Base-by-base conservation (phyloP, 1,140 invertebrate genomes). In the Diorhabda elongata region DNA sequence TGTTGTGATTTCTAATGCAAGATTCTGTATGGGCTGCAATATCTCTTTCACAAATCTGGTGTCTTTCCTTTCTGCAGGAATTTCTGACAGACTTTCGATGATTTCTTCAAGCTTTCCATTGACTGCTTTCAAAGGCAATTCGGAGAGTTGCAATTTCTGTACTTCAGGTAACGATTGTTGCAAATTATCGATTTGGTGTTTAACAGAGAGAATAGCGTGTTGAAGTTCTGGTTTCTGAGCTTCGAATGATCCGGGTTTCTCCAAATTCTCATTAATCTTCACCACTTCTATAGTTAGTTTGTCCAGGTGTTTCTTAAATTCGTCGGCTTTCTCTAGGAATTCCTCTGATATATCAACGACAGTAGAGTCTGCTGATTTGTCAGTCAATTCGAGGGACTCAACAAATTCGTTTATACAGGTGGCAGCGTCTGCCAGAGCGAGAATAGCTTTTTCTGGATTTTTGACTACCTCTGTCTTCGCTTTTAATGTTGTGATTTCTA, bases 231-330 rank as follows among this genome's bases (percentile, higher is more conserved):
- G 47, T 52, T 52, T 52, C 4, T 52, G 47, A 6, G 6, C 6
- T 43, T 69, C 62, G 4, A 59, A 52, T 59, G 4, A 45, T 64
- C 66, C 67, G 5, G 61, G 57, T 68, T 71, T 60, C 8, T 3
- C 43, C 11, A 68, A 41, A 44, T 57, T 43, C 7, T 64, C 43
- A 52, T 65, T 64, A 56, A 66, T 58, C 68, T 69, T 56, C 41
- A 61, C 59, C 47, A 68, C 44, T 6, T 68, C 5, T 5, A 42
- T 8, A 42, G 66, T 63, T 47, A 71, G 41, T 60, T 65, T 64
- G 45, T 68, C 43, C 44, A 69, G 42, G 9, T 68, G 67, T 64
- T 68, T 44, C 26, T 65, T 61, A 42, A 74, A 52, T 8, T 5
- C 64, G 2, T 60, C 64, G 5, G 71, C 47, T 44, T 60, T 64